Base-by-base conservation (phyloP, 2,797 vertebrate species). In the Tenualosa thibaudeaui region DNA sequence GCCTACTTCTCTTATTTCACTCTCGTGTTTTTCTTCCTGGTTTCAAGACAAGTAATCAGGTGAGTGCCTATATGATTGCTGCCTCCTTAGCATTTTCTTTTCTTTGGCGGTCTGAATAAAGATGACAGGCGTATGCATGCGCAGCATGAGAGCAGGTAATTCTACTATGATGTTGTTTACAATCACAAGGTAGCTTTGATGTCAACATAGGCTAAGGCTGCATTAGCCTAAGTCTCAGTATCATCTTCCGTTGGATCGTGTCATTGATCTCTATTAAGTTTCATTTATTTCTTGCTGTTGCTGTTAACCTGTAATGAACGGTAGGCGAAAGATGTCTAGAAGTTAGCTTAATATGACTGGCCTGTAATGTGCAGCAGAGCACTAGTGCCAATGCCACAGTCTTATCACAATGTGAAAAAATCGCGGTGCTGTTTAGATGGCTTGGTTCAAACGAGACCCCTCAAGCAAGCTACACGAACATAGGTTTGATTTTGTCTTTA, bases 11-110 rank as follows among this genome's bases (percentile, higher is more conserved):
- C 71, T 78, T 46, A 78, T 78, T 78, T 78, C 71, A 46, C 40
- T 15, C 71, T 40, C 71, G 17, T 78, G 71, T 78, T 78, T 58
- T 78, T 78, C 71, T 78, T 78, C 71, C 71, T 78, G 71, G 71
- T 46, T 43, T 43, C 71, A 43, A 78, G 71, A 46, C 17, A 46
- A 19, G 40, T 40, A 22, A 9, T 22, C 40, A 19, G 37, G 71
- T 78, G 40, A 78, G 71, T 78, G 19, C 71, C 40, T 51, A 12
- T 8, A 46, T 78, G 17, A 78, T 17, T 78, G 6, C 19, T 46
- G 71, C 71, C 71, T 78, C 37, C 43, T 40, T 78, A 6, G 71
- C 5, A 37, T 71, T 75, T 43, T 10, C 6, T 19, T 46, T 40
- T 46, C 15, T 78, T 75, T 40, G 15, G 68, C 15, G 26, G 12